Percentiles rank a stretch among this genome's conserved stretches.
Conservation (phyloP, 2,113 vertebrate species). For the Platichthys stellatus region DNA sequence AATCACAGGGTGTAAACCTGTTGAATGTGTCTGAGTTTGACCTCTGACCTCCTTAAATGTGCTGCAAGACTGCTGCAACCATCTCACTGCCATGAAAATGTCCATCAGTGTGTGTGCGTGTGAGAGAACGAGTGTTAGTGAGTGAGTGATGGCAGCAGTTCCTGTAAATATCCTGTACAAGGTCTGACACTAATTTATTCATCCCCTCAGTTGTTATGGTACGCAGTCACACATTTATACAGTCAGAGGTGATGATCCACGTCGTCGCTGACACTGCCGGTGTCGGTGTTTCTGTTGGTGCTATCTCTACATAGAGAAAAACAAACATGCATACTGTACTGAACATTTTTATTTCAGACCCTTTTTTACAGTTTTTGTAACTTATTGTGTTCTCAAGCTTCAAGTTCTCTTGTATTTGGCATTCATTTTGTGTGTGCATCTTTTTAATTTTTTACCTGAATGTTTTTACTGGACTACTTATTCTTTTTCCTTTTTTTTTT, state of each 20-base stretch:
- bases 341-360: slow-evolving; percentile 52
- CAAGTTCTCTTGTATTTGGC: slow-evolving; percentile 71
- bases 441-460: slow-evolving; percentile 68
- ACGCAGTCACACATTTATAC: slow-evolving; percentile 68
- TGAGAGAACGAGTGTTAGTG: background rate
- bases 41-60: slow-evolving; percentile 76
- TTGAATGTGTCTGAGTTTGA: slow-evolving; percentile 87
- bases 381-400: slow-evolving; percentile 80
- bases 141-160: slow-evolving; percentile 58
- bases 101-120: slow-evolving; percentile 34
- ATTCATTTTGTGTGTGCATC: slow-evolving; percentile 53
- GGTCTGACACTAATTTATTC: slow-evolving; percentile 85
- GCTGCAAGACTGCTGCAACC: slow-evolving; percentile 81
- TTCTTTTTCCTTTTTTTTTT: slow-evolving; percentile 21
- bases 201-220: slow-evolving; percentile 63
- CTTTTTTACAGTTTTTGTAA: slow-evolving; percentile 78
- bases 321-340: slow-evolving; percentile 76
- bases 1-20: slow-evolving; percentile 72
- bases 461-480: slow-evolving; percentile 79
- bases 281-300: slow-evolving; percentile 78
- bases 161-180: slow-evolving; percentile 77
- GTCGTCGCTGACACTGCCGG: background rate
- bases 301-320: slow-evolving; percentile 70
- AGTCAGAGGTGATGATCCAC: slow-evolving; percentile 55
- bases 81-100: slow-evolving; percentile 75